Conservation (phyloP, 2,797 vertebrate genomes). For the Sebastes diploproa region DNA sequence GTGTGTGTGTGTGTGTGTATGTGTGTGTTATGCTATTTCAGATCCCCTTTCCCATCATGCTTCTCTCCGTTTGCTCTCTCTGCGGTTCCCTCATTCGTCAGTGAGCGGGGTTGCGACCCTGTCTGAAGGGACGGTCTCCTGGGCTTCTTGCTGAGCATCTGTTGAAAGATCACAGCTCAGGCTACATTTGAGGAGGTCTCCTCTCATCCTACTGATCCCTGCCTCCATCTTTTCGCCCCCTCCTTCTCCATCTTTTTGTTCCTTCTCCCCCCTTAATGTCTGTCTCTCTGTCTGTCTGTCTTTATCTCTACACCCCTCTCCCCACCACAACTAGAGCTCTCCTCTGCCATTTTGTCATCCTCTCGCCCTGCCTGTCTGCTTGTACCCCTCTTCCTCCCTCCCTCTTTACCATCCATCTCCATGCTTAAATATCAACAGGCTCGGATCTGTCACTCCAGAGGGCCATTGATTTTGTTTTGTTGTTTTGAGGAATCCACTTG, state of each 20-base stretch:
- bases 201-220: constrained; percentile 67
- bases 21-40: constrained; percentile 49
- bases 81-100: constrained; percentile 75
- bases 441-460: constrained; percentile 74
- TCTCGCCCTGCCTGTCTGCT: constrained; percentile 43
- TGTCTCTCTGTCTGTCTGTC: constrained; percentile 43
- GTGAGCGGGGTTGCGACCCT: constrained; percentile 77
- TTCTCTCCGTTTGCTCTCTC: constrained; percentile 68
- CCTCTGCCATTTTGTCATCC: constrained; percentile 60
- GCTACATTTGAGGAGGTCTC: constrained; percentile 73
- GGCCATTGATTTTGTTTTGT: constrained; percentile 75
- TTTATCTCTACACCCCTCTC: constrained; percentile 19
- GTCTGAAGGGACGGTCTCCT: constrained; percentile 76
- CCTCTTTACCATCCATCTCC: constrained; percentile 57
- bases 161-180: constrained; percentile 80
- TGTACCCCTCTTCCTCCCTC: constrained; percentile 20
- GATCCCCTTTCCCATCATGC: constrained; percentile 67
- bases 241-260: constrained; percentile 7
- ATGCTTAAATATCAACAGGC: constrained; percentile 71
- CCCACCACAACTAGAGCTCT: constrained; percentile 16
- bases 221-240: background rate
- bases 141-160: constrained; percentile 74
- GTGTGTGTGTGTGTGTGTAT: constrained; percentile 7
- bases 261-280: constrained; percentile 22
- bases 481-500: constrained; percentile 72